Evolutionary conservation across 2,888 invertebrate genomes (phyloP).

Genomic region (Tipula confusa): DNA sequence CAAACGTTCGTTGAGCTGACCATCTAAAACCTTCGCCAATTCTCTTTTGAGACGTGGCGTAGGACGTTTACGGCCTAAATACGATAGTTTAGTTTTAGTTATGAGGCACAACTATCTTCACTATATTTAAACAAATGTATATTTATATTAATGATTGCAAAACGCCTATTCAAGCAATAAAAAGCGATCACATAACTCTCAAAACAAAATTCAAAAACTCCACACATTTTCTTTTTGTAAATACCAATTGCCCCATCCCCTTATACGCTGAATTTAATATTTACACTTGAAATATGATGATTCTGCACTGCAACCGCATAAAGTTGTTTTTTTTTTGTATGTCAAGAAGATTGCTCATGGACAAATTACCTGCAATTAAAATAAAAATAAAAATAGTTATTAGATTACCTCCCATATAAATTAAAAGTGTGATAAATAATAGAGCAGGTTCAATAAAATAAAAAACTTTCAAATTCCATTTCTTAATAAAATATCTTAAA

Average conservation of each 20-base stretch:
- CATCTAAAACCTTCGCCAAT: no score
- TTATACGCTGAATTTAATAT: neutral
- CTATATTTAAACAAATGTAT: no score
- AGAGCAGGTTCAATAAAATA: neutral
- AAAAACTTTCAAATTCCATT: neutral
- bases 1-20: no score
- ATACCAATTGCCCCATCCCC: neutral
- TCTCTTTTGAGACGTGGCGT: no score
- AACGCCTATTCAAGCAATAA: neutral
- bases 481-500: neutral
- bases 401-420: neutral
- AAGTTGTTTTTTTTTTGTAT: neutral
- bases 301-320: neutral
- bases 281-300: neutral
- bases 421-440: neutral
- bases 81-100: no score
- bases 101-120: no score
- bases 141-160: neutral
- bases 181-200: neutral
- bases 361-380: slow-evolving; percentile 9
- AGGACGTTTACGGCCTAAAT: no score
- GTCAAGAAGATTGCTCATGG: neutral
- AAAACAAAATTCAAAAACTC: neutral
- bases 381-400: neutral
- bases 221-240: neutral